Conservation (phyloP, 1,140 invertebrate genomes). For the Trinorchestia longiramus region DNA sequence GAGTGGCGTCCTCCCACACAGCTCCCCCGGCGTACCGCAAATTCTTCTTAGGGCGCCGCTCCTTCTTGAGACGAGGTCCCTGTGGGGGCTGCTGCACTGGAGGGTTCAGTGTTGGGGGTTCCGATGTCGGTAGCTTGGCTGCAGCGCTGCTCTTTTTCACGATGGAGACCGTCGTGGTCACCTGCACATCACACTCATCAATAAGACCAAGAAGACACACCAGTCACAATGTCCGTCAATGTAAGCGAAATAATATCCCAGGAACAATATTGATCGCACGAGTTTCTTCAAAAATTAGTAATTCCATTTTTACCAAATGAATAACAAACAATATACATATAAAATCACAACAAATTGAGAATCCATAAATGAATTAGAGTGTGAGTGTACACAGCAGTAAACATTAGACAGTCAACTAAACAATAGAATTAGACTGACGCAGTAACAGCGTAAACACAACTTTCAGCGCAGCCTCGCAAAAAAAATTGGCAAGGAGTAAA, state of each 20-base stretch:
- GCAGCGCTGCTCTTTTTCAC: not conserved
- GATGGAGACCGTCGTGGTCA: conserved; percentile 13
- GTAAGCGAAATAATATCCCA: not conserved
- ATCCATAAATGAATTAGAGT: too few relatives aligned
- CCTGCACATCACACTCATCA: not conserved
- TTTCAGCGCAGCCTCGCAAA: not conserved
- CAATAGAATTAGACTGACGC: too few relatives aligned
- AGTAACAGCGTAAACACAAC: too few relatives aligned
- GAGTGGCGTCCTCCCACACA: conserved; percentile 92
- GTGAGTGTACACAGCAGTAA: too few relatives aligned
- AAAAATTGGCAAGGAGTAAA: not conserved
- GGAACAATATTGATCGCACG: too few relatives aligned
- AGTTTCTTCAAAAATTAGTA: too few relatives aligned
- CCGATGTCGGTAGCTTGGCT: not conserved
- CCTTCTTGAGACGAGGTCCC: conserved; percentile 70
- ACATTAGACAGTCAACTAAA: too few relatives aligned
- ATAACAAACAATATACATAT: too few relatives aligned
- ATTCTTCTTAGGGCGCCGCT: conserved; percentile 82
- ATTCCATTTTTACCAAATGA: too few relatives aligned
- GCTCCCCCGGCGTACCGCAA: conserved; percentile 91
- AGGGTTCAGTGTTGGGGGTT: too few relatives aligned
- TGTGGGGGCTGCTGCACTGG: conserved; percentile 9
- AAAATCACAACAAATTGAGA: too few relatives aligned
- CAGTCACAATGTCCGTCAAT: not conserved
- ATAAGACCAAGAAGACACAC: not conserved